Base-by-base conservation (phyloP, 2,113 vertebrate genomes). In the Tiliqua scincoides region DNA sequence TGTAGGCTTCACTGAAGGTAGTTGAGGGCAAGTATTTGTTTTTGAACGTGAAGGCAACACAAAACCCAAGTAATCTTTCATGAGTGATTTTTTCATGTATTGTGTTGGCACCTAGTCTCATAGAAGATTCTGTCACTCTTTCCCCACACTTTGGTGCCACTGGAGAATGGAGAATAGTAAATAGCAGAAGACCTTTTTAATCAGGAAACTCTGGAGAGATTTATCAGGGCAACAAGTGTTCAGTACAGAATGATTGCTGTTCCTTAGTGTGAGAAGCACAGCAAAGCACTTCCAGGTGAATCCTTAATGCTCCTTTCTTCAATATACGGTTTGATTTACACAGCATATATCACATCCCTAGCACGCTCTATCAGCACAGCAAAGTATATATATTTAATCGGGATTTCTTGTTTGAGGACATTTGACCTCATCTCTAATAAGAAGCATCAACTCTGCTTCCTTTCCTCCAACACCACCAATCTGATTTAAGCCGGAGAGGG, bases 181-280 rank as follows among this genome's bases (percentile, higher is more conserved):
- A 80, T 12, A 89, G n/a, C 14, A 71, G 14, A 35, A 37, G 63
- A 83, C 11, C 27, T 35, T 67, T 85, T 89, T 87, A 74, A 83
- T 86, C 65, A 89, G 37, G 48, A 83, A 83, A 6, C 23, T 83
- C 40, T 85, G 4, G 1, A 6, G 79, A 74, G 85, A 79, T 21
- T 82, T 87, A 35, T 85, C 18, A 43, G 25, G 68, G 5, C 61
- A 80, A 85, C 62, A 52, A 68, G 9, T n/a, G 48, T 1, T 57
- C 75, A 88, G 74, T 89, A 83, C 21, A 88, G 17, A 48, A 48
- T 85, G 87, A 85, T 0, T n/a, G 2, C 0, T 89, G 0, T 78
- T 89, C 91, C 63, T 93, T 76, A 87, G 3, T 32, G 2, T 6
- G 82, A 85, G 6, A 5, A 63, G 59, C 21, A 62, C n/a, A 82